Conservation (phyloP, 2,797 vertebrate species). For the Ibycter americanus region DNA sequence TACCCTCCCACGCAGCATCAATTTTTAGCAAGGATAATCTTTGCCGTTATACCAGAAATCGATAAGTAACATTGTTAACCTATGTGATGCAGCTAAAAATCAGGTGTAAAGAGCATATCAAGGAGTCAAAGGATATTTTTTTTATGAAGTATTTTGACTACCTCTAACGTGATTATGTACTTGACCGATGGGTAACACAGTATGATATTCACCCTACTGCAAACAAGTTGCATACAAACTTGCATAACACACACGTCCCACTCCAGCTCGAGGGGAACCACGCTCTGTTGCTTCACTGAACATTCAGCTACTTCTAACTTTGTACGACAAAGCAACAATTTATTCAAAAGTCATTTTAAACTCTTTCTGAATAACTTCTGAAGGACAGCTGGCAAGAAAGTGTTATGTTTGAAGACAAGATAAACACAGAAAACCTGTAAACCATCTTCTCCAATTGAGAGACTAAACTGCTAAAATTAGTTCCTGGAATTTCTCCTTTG, state of each 20-base stretch:
- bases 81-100: background rate
- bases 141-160: background rate
- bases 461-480: constrained; percentile 65
- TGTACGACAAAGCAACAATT: background rate
- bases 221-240: background rate
- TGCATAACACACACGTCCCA: background rate
- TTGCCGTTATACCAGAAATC: constrained; percentile 3
- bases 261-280: background rate
- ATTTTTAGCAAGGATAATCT: background rate
- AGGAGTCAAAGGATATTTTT: background rate
- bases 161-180: background rate
- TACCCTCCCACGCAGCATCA: background rate
- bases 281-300: background rate
- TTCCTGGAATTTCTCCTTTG: constrained; percentile 57
- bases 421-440: constrained; percentile 65
- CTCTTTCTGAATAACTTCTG: constrained; percentile 27
- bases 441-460: constrained; percentile 36
- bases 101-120: background rate
- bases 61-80: background rate
- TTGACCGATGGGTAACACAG: background rate
- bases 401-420: constrained; percentile 24
- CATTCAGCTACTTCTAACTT: constrained; percentile 5
- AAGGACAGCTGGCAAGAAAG: constrained; percentile 21
- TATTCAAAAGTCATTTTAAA: constrained; percentile 10
- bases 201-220: background rate